Conservation (phyloP, 2,797 vertebrate genomes). For the Miichthys miiuy region DNA sequence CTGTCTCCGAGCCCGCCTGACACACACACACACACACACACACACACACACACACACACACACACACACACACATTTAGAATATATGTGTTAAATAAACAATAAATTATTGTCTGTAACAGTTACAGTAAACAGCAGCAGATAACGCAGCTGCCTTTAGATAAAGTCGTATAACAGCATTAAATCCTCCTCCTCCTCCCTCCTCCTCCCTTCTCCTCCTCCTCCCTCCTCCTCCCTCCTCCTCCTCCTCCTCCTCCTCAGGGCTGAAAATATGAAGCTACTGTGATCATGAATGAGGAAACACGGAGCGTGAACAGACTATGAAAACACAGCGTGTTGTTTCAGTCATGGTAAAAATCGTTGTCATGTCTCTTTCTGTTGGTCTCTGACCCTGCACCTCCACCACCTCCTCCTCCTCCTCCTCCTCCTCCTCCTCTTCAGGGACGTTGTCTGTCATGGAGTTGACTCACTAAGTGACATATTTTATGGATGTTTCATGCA, state of each 20-base stretch:
- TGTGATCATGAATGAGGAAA: conserved; percentile 30
- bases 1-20: conserved; percentile 87
- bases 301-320: not conserved
- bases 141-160: conserved; percentile 21
- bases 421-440: not conserved
- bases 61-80: conserved; percentile 4
- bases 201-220: conserved; percentile 17
- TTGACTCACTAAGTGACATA: too few species aligned
- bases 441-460: too few species aligned
- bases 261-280: conserved; percentile 28
- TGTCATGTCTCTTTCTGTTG: conserved; percentile 6
- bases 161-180: conserved; percentile 17
- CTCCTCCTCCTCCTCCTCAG: conserved; percentile 19
- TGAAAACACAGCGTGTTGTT: conserved; percentile 62
- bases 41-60: conserved; percentile 33
- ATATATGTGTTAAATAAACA: not conserved
- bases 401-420: not conserved
- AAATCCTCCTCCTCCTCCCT: conserved; percentile 34
- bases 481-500: too few species aligned
- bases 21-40: conserved; percentile 41
- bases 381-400: not conserved
- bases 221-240: conserved; percentile 18
- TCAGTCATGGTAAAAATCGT: conserved; percentile 9
- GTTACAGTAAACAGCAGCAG: conserved; percentile 5
- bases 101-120: too few species aligned